Percentiles rank a stretch among this genome's conserved stretches.
phyloP scores from a whole-genome alignment of 2,797 vertebrate genomes.

The Lithobates sylvaticus region DNA sequence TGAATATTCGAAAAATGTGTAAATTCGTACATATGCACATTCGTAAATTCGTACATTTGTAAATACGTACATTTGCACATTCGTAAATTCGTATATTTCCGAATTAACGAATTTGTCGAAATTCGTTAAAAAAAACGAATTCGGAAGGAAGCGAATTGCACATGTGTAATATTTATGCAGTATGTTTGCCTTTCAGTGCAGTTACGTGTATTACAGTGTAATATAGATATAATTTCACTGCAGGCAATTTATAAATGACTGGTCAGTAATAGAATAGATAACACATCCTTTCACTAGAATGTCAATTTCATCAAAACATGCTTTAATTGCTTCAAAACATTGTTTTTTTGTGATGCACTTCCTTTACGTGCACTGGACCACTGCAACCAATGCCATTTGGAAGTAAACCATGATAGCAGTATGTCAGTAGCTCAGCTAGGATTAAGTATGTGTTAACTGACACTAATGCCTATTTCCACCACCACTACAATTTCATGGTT shows the following conservation, averaged over 20 bases:
- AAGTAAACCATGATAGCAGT: background rate
- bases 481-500: background rate
- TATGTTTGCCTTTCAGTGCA: no score
- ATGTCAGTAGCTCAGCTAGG: background rate
- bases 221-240: background rate
- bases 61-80: no score
- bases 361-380: background rate
- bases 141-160: no score
- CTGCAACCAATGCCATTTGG: background rate
- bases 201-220: no score
- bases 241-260: background rate
- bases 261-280: background rate
- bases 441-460: slow-evolving; percentile 4
- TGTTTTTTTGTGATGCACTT: background rate
- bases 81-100: no score
- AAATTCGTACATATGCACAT: no score
- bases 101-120: no score
- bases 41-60: no score
- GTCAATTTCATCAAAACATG: background rate
- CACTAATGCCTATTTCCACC: background rate
- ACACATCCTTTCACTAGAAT: slow-evolving; percentile 17
- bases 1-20: no score
- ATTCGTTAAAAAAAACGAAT: no score
- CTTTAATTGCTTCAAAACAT: background rate
- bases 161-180: no score